Evolutionary conservation across 2,888 invertebrate species (phyloP), one percentile per base, ranked within the genome.

Genomic region (Sisyra nigra): DNA sequence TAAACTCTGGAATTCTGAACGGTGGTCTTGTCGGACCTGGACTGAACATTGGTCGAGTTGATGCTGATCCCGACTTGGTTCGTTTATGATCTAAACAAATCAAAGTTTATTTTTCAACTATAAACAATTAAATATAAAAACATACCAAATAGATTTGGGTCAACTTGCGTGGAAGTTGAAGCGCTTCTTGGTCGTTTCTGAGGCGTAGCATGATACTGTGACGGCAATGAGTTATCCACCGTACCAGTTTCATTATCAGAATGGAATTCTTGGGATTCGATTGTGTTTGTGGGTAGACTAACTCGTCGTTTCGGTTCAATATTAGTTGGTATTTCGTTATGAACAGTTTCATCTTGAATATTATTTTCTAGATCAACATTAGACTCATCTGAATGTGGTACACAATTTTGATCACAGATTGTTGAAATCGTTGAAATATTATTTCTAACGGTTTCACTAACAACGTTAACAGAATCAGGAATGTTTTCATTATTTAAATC

Each of bases 1-100:
- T 86, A 68, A 99, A 99, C 67, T 98, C 98, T 17, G 98, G 98
- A 60, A 99, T 98, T 51, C 98, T 76, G 67, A 98, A 98, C 3
- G 97, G 93, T 15, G 92, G 93, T 53, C 89, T 74, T 44, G 91
- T 86, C 31, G 91, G 87, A 4, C 91, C 88, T 46, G 92, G 87
- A 54, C 88, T 91, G 63, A 92, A 92, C 84, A 92, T 89, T 42
- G 91, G 88, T 44, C 89, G 74, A 13, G 76, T 74, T 37, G 69
- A 67, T 49, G 66, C 60, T 54, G 79, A 78, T 49, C 71, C 69
- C 41, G 72, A 66, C 65, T 82, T 67, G 29, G 75, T 66, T 35
- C 73, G 67, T 57, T 74, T 74, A 3, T 66, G 57, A 55, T 72
- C 72, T 68, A 58, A 3, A 50, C 50, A 2, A 7, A 31, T 40